Base-by-base conservation (phyloP, 2,888 invertebrate species). In the Penaeus monodon region DNA sequence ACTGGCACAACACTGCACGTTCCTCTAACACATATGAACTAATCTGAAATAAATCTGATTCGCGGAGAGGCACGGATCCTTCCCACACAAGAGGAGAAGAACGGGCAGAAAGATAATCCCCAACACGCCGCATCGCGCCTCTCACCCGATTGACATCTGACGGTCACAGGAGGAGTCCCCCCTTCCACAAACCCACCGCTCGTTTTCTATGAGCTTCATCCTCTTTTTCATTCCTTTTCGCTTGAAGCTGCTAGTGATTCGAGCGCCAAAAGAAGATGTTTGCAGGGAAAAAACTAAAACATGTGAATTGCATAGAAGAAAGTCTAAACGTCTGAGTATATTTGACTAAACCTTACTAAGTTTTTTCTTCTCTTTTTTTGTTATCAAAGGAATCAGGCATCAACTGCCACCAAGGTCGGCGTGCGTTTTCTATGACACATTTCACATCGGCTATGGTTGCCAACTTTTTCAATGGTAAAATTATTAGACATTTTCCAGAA, bases 141-240 rank as follows among this genome's bases (percentile, higher is more conserved):
- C 57, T 24, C 29, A 49, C 70, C 49, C 65, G 77, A 77, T 84
- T 84, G 77, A 84, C 74, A 77, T 77, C 84, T 66, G 74, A 74
- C 77, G 77, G 64, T 29, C 65, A 27, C 66, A n/a, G 20, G 20
- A 14, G 24, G 20, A n/a, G 68, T 44, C 64, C 82, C 81, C 66
- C 68, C 44, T 12, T n/a, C 8, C 57, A 29, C 8, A 44, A 57
- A 33, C 63, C 82, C 29, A 20, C 49, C n/a, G 17, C 77, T 29
- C 57, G 38, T 66, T 64, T 57, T 65, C 77, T 65, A 10, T 38
- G 27, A 4, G 22, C 38, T n/a, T 12, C 66, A 17, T 24, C 29
- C 65, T 38, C 63, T 29, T 33, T 29, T 24, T 49, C 77, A 24
- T 29, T 65, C 38, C 80, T 65, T 33, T 57, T 80, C 65, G 64